Evolutionary conservation across 2,888 invertebrate species (phyloP).

Genomic region (Frankliniella intonsa): DNA sequence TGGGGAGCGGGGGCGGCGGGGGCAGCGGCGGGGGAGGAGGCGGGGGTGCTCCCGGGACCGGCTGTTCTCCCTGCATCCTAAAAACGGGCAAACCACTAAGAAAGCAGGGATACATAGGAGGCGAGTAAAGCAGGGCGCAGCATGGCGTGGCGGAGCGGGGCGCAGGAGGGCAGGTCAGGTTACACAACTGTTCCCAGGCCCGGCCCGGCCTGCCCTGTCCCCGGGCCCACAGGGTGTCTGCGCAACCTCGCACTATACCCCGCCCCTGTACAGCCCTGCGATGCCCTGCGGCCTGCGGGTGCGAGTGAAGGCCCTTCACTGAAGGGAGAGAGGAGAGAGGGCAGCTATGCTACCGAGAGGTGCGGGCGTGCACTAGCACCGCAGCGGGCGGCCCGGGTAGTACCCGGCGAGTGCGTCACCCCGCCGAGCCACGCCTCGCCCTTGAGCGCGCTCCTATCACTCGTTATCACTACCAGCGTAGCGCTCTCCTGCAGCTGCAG

Average conservation of each 20-base stretch:
- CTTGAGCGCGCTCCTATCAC: too few relatives aligned
- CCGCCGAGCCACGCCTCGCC: too few relatives aligned
- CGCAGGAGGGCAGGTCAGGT: neutral
- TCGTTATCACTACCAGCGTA: too few relatives aligned
- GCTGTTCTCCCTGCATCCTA: neutral
- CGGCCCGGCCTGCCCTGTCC: neutral
- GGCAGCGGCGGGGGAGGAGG: neutral
- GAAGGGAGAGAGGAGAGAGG: too few relatives aligned
- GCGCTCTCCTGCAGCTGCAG: too few relatives aligned
- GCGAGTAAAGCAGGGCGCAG: neutral
- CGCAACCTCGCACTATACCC: neutral
- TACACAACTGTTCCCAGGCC: slow-evolving; percentile 24
- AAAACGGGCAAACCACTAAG: slow-evolving; percentile 7
- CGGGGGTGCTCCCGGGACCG: neutral
- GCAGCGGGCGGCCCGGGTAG: too few relatives aligned
- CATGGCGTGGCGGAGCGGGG: neutral
- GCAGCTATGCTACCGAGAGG: too few relatives aligned
- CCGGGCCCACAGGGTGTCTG: neutral
- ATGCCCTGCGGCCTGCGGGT: too few relatives aligned
- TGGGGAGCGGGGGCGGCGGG: neutral
- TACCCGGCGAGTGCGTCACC: too few relatives aligned
- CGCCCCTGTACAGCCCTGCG: too few relatives aligned
- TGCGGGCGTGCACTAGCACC: too few relatives aligned
- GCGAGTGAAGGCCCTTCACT: too few relatives aligned
- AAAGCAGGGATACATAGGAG: neutral